Percentiles rank a stretch among this genome's conserved stretches.
Conservation (phyloP, 2,797 vertebrate genomes). For the Hirundo rustica region DNA sequence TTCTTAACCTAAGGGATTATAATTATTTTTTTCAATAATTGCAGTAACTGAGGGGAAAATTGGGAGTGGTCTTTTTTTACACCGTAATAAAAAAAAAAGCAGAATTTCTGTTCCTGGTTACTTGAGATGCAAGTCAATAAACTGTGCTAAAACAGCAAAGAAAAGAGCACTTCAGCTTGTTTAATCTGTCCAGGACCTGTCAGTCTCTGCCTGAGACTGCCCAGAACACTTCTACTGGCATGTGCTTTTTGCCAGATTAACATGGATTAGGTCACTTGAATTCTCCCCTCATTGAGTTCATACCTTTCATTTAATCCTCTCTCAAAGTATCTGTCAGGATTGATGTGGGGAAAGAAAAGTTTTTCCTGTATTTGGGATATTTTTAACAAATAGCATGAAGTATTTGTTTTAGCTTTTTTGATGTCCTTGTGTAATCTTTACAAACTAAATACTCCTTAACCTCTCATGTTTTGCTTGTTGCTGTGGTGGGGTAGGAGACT, state of each 20-base stretch:
- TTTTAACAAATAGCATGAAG: neutral
- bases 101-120: neutral
- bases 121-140: neutral
- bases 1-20: neutral
- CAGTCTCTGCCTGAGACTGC: neutral
- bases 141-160: neutral
- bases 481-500: neutral
- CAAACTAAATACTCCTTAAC: neutral
- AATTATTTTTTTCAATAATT: neutral
- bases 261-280: neutral
- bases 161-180: neutral
- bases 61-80: neutral
- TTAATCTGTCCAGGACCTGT: neutral
- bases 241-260: slow-evolving; percentile 10
- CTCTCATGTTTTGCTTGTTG: accelerated
- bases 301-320: neutral
- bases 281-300: neutral
- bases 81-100: too few species aligned
- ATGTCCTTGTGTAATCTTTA: neutral
- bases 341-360: neutral
- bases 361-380: neutral
- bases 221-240: neutral
- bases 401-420: neutral
- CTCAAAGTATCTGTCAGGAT: neutral
- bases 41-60: neutral